Evolutionary conservation across 2,888 invertebrate species (phyloP).

Genomic region (Rotaria macrura): DNA sequence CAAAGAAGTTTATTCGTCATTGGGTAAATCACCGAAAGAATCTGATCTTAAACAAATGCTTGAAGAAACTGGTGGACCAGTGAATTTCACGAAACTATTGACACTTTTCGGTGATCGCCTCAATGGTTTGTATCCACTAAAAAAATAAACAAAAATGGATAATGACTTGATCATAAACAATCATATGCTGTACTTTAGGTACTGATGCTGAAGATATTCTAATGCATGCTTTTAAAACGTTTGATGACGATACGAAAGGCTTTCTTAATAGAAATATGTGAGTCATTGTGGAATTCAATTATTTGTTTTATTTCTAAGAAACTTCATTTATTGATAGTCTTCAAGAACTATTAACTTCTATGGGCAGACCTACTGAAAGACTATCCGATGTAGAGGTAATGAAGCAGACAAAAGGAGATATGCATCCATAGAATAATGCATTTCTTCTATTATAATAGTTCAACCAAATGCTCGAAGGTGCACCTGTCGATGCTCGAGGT

Average conservation of each 20-base stretch:
- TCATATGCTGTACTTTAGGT: conserved; percentile 21
- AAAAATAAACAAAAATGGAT: no score
- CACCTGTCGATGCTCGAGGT: conserved; percentile 39
- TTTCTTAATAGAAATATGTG: conserved; percentile 27
- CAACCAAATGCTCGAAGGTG: conserved; percentile 24
- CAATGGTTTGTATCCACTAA: conserved; percentile 39
- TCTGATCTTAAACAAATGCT: conserved; percentile 47
- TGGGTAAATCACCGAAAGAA: conserved; percentile 47
- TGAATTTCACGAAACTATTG: conserved; percentile 51
- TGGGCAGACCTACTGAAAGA: not conserved
- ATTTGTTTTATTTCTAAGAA: not conserved
- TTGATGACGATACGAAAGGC: conserved; percentile 48
- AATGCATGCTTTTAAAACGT: conserved; percentile 53
- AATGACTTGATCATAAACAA: no score
- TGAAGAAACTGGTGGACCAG: conserved; percentile 46
- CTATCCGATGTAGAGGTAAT: not conserved
- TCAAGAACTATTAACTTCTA: not conserved
- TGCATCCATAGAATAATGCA: not conserved
- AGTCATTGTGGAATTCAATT: not conserved
- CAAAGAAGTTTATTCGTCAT: conserved; percentile 53
- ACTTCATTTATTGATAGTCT: not conserved
- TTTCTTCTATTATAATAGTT: not conserved
- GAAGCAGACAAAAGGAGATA: not conserved
- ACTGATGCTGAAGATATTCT: conserved; percentile 53
- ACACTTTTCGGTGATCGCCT: conserved; percentile 50